Evolutionary conservation across 1,140 invertebrate species (phyloP).

Genomic region (Ips typographus): DNA sequence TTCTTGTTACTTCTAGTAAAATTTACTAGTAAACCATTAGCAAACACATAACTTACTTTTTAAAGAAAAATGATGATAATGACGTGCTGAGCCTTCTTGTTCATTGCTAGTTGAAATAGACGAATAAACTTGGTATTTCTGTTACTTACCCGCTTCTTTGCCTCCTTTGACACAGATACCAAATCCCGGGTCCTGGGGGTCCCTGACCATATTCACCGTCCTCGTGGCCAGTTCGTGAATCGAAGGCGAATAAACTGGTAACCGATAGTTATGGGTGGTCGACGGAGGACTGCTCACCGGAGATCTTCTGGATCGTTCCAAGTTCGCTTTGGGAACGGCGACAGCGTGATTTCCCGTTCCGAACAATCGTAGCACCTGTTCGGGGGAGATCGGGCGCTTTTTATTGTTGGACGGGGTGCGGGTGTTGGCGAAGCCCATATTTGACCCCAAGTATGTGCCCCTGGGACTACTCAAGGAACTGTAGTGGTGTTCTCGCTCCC

Average conservation of each 20-base stretch:
- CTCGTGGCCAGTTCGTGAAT: slow-evolving; percentile 74
- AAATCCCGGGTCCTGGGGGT: slow-evolving; percentile 79
- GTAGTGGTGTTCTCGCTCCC: slow-evolving; percentile 54
- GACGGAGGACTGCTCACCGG: slow-evolving; percentile 75
- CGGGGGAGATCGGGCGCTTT: slow-evolving; percentile 72
- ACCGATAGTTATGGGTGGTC: slow-evolving; percentile 59
- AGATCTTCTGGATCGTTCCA: slow-evolving; percentile 57
- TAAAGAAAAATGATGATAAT: no score
- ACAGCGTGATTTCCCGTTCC: slow-evolving; percentile 52
- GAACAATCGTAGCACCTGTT: slow-evolving; percentile 72
- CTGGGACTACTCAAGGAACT: slow-evolving; percentile 48
- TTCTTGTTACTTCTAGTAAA: no score
- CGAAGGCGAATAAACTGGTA: slow-evolving; percentile 41
- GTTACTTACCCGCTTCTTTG: slow-evolving; percentile 72
- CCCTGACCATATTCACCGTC: slow-evolving; percentile 80
- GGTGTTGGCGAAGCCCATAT: slow-evolving; percentile 52
- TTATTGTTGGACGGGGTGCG: slow-evolving; percentile 57
- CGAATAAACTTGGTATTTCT: background rate
- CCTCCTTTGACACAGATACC: slow-evolving; percentile 88
- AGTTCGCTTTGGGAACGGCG: slow-evolving; percentile 40
- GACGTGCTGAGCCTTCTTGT: no score
- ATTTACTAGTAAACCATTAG: no score
- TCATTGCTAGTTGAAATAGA: no score
- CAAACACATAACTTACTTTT: no score
- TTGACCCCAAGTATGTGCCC: slow-evolving; percentile 65